Evolutionary conservation across 1,140 invertebrate species (phyloP), one percentile per base, ranked within the genome.

Genomic region (Drosophila equinoxialis): DNA sequence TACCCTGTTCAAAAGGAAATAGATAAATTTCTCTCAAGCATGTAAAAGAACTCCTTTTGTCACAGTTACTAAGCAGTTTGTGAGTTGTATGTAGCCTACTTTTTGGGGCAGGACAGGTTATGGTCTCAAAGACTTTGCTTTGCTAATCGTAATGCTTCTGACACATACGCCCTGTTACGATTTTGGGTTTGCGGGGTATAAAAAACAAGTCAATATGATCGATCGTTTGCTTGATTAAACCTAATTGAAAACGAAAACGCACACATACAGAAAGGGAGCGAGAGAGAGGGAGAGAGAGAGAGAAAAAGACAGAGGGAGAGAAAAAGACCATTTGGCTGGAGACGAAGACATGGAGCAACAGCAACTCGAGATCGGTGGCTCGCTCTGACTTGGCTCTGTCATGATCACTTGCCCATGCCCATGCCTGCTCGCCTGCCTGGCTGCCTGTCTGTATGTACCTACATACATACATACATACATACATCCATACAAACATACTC

Each of bases 221-320:
- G 83, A 87, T 87, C 84, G 83, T 83, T 87, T 83, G 84, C 76
- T 83, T 87, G 83, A 87, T 87, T 87, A 87, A 87, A 87, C 84
- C 83, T 87, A 87, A 87, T 87, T 87, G 83, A 87, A 89, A 87
- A 80, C 83, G 83, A 87, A 86, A 87, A 83, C 87, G 83, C 84
- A 69, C 77, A 79, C 42, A 59, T 67, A 77, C 59, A 77, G 11
- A 11, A 13, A 11, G 37, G 13, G 37, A 11, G 37, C 10, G 10
- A 39, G 11, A 39, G 37, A 39, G 37, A 11, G 37, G 13, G 37
- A 11, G 37, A 4, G 37, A 11, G 37, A 39, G 37, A 11, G 37
- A 13, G 10, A 39, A 8, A 39, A 10, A 39, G 37, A 11, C 3
- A 39, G 37, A 11, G 37, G 8, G 37, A 11, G 37, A 39, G 10